These are phyloP conservation scores for Euproctis similis DNA, from an alignment of 2,888 invertebrate species.

Conservation along the genomic window DNA sequence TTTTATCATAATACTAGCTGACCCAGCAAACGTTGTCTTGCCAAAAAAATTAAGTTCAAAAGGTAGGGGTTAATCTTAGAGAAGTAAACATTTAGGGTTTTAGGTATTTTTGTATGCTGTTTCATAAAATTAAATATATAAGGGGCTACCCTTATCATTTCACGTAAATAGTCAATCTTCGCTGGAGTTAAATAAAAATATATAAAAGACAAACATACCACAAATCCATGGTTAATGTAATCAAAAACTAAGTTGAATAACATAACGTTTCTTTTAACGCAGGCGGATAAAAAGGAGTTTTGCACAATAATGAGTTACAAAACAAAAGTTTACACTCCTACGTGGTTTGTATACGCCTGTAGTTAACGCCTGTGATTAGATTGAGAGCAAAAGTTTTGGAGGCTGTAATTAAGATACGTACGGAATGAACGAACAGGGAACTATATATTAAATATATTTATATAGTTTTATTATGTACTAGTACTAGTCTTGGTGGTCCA, in stretches of 20 bases:
- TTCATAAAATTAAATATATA: background rate
- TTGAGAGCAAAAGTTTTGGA: slow-evolving; percentile 16
- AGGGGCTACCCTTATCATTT: background rate
- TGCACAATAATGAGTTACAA: slow-evolving; percentile 19
- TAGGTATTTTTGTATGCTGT: no score
- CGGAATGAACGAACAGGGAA: slow-evolving; percentile 2
- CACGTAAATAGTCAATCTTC: no score
- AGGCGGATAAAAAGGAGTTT: slow-evolving; percentile 16
- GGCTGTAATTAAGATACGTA: slow-evolving; percentile 17
- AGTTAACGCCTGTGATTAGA: slow-evolving; percentile 18
- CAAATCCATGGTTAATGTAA: background rate
- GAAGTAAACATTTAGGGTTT: no score
- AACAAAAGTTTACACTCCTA: slow-evolving; percentile 12
- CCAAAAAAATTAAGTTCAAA: no score
- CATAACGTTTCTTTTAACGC: slow-evolving; percentile 8
- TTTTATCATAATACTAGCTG: no score
- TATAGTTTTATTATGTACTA: no score
- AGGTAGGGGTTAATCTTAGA: no score
- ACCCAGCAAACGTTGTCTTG: no score
- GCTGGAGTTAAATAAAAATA: no score
- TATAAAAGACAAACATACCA: background rate
- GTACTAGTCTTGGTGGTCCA: no score
- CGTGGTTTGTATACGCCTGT: slow-evolving; percentile 21
- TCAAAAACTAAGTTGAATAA: background rate
- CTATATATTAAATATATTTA: no score